Percentiles rank a stretch among this genome's conserved stretches.
phyloP scores from a whole-genome alignment of 2,888 invertebrate species.

The Bhutanitis thaidina region DNA sequence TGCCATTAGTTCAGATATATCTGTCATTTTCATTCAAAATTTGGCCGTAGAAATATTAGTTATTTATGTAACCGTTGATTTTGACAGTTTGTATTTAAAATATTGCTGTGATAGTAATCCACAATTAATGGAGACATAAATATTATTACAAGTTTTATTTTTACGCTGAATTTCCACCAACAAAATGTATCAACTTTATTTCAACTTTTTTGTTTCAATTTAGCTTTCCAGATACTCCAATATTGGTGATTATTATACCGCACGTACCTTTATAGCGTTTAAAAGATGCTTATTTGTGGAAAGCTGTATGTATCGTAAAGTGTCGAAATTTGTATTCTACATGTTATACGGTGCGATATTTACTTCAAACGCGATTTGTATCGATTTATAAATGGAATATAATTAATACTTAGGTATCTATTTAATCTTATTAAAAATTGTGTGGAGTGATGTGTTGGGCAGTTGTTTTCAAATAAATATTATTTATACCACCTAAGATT shows the following conservation, averaged over 20 bases:
- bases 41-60: neutral
- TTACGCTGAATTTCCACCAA: neutral
- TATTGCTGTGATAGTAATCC: conserved; percentile 11
- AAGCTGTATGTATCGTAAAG: neutral
- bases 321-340: neutral
- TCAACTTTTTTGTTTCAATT: too few relatives aligned
- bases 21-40: too few relatives aligned
- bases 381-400: conserved; percentile 17
- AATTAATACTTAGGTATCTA: conserved; percentile 11
- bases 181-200: neutral
- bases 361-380: conserved; percentile 11
- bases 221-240: too few relatives aligned
- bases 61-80: neutral
- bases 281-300: neutral
- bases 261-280: neutral
- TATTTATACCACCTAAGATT: conserved; percentile 14
- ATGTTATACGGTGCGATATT: conserved; percentile 10
- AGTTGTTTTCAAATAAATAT: conserved; percentile 22
- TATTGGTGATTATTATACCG: too few relatives aligned
- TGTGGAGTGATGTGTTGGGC: conserved; percentile 22
- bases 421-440: conserved; percentile 17
- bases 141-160: neutral
- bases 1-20: neutral
- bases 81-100: conserved; percentile 6
- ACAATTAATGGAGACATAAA: neutral